Base-by-base conservation (phyloP, 2,888 invertebrate genomes). In the Drosophila flavopinicola region DNA sequence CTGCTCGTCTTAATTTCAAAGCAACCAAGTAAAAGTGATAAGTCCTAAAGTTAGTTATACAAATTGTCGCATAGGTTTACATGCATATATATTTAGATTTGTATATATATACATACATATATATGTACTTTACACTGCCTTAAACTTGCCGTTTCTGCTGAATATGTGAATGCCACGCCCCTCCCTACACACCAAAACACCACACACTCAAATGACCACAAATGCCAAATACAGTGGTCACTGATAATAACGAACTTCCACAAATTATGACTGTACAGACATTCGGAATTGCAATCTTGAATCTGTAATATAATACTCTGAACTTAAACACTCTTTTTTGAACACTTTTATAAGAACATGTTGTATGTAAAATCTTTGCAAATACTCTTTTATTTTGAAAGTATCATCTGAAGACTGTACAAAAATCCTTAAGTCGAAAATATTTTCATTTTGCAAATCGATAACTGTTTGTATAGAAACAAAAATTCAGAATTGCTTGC, bases 81-180 rank as follows among this genome's bases (percentile, higher is more conserved):
- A 68, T 63, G 57, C 78, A 58, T 47, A 56, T 63, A 35, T 15
- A 70, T 58, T 47, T 63, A 68, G 49, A 70, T 68, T 63, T 75
- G 58, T 75, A 69, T 64, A 76, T 58, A 71, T 64, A 80, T 72
- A 78, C 29, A 58, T 53, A 54, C 17, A 56, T 44, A 63, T 73
- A 64, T 73, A 60, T 78, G 66, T 82, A 85, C 78, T 87, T 78
- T 85, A 83, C 83, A 83, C 83, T 83, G 83, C 83, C 83, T 84
- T 84, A 84, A 87, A 87, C 84, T 87, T 87, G 83, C 83, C 83
- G 83, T 87, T 85, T 87, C 87, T 87, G 83, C 83, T 84, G 83
- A 84, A 83, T 78, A 78, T 85, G 83, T 83, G 78, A 84, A 87
- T 75, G 78, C 83, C 79, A 85, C 87, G 78, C 71, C 71, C 64